Base-by-base conservation (phyloP, 64 coral and sea anemone genomes). In the Pachyseris speciosa region DNA sequence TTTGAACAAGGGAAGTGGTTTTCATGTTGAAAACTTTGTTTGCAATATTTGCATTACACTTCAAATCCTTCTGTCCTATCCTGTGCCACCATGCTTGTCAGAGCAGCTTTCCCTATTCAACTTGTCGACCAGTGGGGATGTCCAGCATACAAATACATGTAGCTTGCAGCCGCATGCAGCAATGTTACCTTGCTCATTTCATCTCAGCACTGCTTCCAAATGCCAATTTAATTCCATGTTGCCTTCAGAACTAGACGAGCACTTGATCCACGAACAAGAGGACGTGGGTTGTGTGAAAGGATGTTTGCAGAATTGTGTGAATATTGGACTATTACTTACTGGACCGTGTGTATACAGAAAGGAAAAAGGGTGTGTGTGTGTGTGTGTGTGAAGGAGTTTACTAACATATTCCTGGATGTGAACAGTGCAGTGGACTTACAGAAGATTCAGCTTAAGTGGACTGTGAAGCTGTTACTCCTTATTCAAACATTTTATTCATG, bases 11-110 rank as follows among this genome's bases (percentile, higher is more conserved):
- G 49, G 28, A 80, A 55, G 48, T 57, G 19, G 33, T 9, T 80
- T 80, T 80, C 75, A 80, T 59, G 75, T 80, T 80, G 89, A 91
- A 90, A 91, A 55, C 68, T 1, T 57, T 33, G 89, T 91, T 91
- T 84, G 89, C 89, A 91, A 91, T 68, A 91, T 91, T 91, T 91
- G 89, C 78, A 38, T 66, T 49, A 37, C 1, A 38, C 26, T 49
- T 49, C 2, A 58, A 57, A 58, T 17, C 49, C 30, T 59, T 6
- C 1, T 48, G 42, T 11, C 33, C 28, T 15, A 24, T 52, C 31
- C 28, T 77, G 5, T 51, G 43, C 47, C 24, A 19, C 32, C 16
- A 10, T 52, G 74, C 69, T 42, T 44, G 37, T 73, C 69, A 43
- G 6, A 50, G 43, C 29, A 58, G 10, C 51, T 29, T 9, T 59